These are phyloP conservation scores for Drosophila gaucha DNA, from an alignment of 2,888 invertebrate genomes.

Conservation along the genomic window DNA sequence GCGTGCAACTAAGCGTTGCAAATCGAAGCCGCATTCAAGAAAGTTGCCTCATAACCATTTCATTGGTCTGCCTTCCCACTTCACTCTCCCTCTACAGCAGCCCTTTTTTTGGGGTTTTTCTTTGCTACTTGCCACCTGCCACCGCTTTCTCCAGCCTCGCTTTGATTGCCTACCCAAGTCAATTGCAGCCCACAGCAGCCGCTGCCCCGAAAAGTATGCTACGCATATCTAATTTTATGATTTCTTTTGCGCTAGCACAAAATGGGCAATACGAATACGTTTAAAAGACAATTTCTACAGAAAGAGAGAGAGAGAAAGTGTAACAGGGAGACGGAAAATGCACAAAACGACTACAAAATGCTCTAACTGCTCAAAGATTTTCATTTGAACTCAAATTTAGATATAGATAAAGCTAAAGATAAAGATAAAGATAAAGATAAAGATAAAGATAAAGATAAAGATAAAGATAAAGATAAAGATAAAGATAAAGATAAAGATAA, in stretches of 20 bases:
- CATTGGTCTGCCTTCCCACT: not conserved
- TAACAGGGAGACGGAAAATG: not conserved
- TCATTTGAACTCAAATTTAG: no score
- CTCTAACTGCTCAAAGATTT: not conserved
- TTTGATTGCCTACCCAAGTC: constrained; percentile 79
- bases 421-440: not conserved
- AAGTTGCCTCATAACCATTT: constrained; percentile 33
- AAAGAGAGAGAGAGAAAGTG: not conserved
- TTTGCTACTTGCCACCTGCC: constrained; percentile 16
- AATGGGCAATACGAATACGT: constrained; percentile 33
- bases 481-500: constrained; percentile 1
- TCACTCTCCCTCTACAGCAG: not conserved
- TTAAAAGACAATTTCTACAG: constrained; percentile 40
- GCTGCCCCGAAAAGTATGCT: constrained; percentile 39
- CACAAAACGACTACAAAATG: not conserved
- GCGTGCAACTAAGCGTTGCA: constrained; percentile 80
- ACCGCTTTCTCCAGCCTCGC: constrained; percentile 30
- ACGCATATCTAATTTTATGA: constrained; percentile 75
- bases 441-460: constrained; percentile 1
- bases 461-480: constrained; percentile 3
- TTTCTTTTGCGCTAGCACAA: constrained; percentile 43
- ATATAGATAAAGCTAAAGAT: constrained; percentile 2
- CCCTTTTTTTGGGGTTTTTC: constrained; percentile 27
- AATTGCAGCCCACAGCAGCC: constrained; percentile 54
- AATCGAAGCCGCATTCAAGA: constrained; percentile 53